Conservation (phyloP, 2,797 vertebrate species). For the Xenopus petersii region DNA sequence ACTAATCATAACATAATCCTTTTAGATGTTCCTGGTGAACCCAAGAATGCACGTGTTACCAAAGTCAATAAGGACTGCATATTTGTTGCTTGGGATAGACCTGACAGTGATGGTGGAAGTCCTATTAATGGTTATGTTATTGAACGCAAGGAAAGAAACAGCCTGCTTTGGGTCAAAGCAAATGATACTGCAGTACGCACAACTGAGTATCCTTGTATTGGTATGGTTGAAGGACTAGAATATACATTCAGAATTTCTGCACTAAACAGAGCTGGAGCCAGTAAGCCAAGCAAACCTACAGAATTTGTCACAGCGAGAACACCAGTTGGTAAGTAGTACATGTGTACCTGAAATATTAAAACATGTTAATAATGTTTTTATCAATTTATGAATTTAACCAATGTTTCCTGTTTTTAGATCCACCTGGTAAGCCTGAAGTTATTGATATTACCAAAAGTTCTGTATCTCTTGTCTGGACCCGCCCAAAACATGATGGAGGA, state of each 20-base stretch:
- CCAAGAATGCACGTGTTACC: slow-evolving; percentile 85
- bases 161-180: slow-evolving; percentile 96
- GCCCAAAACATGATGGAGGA: slow-evolving; percentile 94
- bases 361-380: not conserved
- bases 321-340: slow-evolving; percentile 79
- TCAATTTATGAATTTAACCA: not conserved
- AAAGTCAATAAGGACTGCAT: slow-evolving; percentile 98
- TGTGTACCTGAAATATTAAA: slow-evolving; percentile 8
- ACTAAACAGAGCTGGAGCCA: slow-evolving; percentile 92
- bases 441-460: slow-evolving; percentile 87
- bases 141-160: slow-evolving; percentile 97
- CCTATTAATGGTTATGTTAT: slow-evolving; percentile 95
- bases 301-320: slow-evolving; percentile 92
- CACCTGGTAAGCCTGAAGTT: slow-evolving; percentile 95
- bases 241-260: slow-evolving; percentile 96
- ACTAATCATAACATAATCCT: not conserved
- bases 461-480: slow-evolving; percentile 85
- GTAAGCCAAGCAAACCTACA: slow-evolving; percentile 93
- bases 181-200: slow-evolving; percentile 90
- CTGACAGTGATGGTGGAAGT: slow-evolving; percentile 91
- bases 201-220: slow-evolving; percentile 92
- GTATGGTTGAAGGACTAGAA: slow-evolving; percentile 92
- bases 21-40: slow-evolving; percentile 89
- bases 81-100: slow-evolving; percentile 94
- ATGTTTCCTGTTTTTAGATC: slow-evolving; percentile 71